These are phyloP conservation scores for Rotaria socialis DNA, from an alignment of 2,888 invertebrate species.

Conservation along the genomic window DNA sequence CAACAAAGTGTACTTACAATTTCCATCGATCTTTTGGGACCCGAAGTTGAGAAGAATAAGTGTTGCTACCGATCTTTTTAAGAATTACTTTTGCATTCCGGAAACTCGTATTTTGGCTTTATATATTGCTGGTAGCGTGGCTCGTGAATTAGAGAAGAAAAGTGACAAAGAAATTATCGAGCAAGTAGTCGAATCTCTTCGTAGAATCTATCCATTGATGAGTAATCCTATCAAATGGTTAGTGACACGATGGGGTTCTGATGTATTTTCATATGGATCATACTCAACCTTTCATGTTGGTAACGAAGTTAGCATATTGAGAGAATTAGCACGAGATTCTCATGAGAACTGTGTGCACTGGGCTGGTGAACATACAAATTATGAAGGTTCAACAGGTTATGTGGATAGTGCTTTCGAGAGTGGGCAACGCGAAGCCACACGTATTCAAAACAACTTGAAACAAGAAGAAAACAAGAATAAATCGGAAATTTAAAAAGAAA, in stretches of 20 bases:
- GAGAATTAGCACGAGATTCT: neutral
- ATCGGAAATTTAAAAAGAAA: too few relatives aligned
- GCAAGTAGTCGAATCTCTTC: neutral
- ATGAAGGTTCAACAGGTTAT: neutral
- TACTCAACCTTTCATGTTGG: conserved; percentile 6
- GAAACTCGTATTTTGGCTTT: neutral
- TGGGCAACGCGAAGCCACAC: neutral
- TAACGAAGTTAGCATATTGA: neutral
- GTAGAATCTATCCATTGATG: neutral
- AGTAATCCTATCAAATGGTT: neutral
- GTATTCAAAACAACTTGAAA: too few relatives aligned
- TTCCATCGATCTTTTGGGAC: neutral
- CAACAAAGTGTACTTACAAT: conserved; percentile 2
- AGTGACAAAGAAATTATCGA: neutral
- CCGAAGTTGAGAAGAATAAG: neutral
- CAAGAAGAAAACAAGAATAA: too few relatives aligned
- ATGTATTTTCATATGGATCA: neutral
- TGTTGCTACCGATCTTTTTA: neutral
- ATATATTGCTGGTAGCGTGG: neutral
- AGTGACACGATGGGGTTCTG: neutral
- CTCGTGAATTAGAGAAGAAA: neutral
- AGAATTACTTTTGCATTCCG: neutral
- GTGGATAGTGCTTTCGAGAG: conserved; percentile 34
- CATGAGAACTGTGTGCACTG: neutral
- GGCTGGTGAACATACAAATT: conserved; percentile 33